A percentile compares a stretch with the other conserved stretches of the same genome.
These are phyloP conservation scores for Solenodon paradoxus DNA, from an alignment of 2,113 vertebrate genomes.

Conservation along the genomic window DNA sequence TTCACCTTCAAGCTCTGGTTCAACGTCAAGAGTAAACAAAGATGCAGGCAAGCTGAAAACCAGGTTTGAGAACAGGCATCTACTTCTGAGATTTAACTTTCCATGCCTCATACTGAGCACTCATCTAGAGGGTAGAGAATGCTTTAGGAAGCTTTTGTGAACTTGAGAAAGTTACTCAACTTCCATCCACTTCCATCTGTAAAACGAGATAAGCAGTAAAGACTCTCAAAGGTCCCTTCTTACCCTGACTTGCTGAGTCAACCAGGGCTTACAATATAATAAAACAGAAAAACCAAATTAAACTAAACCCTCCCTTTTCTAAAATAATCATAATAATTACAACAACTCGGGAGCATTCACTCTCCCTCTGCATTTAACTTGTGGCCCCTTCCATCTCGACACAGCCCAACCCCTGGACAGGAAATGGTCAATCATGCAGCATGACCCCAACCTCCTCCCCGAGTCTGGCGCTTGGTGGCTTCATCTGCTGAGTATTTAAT, in stretches of 20 bases:
- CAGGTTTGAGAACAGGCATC: not conserved
- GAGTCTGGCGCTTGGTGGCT: not conserved
- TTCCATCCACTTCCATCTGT: not conserved
- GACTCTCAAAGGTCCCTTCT: constrained; percentile 10
- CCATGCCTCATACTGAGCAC: not conserved
- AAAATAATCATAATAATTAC: no score
- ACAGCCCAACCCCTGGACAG: not conserved
- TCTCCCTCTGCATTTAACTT: not conserved
- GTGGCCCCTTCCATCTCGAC: not conserved
- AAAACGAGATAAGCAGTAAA: not conserved
- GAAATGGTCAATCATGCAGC: not conserved
- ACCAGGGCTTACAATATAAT: not conserved
- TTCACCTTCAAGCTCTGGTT: not conserved
- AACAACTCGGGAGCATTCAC: not conserved
- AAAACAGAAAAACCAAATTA: not conserved
- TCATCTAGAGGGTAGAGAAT: not conserved
- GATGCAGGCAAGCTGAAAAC: not conserved
- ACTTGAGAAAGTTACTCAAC: not conserved
- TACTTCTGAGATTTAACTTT: not conserved
- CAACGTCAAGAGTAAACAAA: not conserved
- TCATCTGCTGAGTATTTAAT: constrained; percentile 62
- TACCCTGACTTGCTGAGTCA: constrained; percentile 39
- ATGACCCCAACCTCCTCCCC: not conserved
- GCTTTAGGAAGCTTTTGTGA: not conserved
- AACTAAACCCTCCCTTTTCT: not conserved